Conservation (phyloP, 2,113 vertebrate species). For the Nannospalax galili region DNA sequence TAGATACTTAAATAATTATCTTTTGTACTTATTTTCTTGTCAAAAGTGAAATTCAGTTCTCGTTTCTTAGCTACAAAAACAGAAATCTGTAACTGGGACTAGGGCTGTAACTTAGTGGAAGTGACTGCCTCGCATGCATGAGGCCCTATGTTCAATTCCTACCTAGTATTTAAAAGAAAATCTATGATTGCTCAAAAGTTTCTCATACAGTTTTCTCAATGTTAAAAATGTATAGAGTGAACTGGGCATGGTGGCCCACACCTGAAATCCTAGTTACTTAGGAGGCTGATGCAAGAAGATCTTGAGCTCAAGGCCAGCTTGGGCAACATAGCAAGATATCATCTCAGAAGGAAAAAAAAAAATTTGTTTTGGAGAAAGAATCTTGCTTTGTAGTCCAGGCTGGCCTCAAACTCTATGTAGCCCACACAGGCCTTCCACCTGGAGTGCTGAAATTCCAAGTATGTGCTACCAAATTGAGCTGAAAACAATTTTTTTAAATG, state of each 20-base stretch:
- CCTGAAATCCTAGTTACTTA: background rate
- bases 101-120: background rate
- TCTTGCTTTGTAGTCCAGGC: background rate
- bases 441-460: background rate
- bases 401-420: background rate
- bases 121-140: background rate
- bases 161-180: constrained; percentile 1
- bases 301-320: background rate
- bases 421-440: background rate
- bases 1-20: constrained; percentile 18
- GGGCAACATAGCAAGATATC: background rate
- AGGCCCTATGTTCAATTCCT: background rate
- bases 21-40: constrained; percentile 5
- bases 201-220: constrained; percentile 12
- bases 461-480: background rate
- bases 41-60: constrained; percentile 46
- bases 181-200: background rate
- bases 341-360: background rate
- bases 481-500: background rate
- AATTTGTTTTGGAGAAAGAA: background rate
- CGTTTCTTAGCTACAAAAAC: constrained; percentile 38
- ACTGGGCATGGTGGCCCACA: background rate
- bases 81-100: background rate
- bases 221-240: background rate
- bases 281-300: background rate